Evolutionary conservation across 2,797 vertebrate species (phyloP), one percentile per base, ranked within the genome.

Genomic region (Pterois miles): DNA sequence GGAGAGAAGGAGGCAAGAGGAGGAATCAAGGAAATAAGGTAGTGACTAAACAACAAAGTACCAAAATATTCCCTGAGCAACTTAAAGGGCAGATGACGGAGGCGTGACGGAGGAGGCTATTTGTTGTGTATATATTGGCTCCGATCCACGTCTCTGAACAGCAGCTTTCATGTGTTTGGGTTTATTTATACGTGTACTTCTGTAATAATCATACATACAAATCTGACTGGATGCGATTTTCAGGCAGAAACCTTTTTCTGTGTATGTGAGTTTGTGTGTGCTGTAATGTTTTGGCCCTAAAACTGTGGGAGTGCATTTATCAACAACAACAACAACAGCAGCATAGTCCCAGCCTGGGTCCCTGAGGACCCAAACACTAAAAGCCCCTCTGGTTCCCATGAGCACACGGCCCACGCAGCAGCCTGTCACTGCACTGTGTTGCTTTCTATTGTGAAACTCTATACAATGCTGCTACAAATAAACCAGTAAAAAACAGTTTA

Each of bases 311-410:
- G 71, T 65, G 80, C 25, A 0, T 82, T 83, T 79, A 86, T 84
- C 85, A 88, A 85, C 80, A 84, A 85, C 78, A 90, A 76, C 68
- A 81, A 69, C 74, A 62, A 40, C 59, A 62, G 23, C 34, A 62
- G 14, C 5, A 62, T n/a, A 66, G 74, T 78, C 83, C 76, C 63
- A 57, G 57, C 13, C 5, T 5, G 27, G 27, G 50, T 88, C 89
- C 78, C 86, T 0, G n/a, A 78, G 85, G 85, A 84, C 72, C 71
- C 16, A 27, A 81, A 71, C 74, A 4, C 68, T 63, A 63, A 89
- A 87, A 85, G 82, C 65, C 81, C 70, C 71, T 75, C 68, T 36
- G 68, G 85, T 91, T 93, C 90, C 89, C 89, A 93, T 86, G 85
- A 89, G 88, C 36, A 10, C 71, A 46, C 58, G 22, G 48, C 71